Evolutionary conservation across 2,113 vertebrate species (phyloP), one percentile per base, ranked within the genome.

Genomic region (Oryzias curvinotus): DNA sequence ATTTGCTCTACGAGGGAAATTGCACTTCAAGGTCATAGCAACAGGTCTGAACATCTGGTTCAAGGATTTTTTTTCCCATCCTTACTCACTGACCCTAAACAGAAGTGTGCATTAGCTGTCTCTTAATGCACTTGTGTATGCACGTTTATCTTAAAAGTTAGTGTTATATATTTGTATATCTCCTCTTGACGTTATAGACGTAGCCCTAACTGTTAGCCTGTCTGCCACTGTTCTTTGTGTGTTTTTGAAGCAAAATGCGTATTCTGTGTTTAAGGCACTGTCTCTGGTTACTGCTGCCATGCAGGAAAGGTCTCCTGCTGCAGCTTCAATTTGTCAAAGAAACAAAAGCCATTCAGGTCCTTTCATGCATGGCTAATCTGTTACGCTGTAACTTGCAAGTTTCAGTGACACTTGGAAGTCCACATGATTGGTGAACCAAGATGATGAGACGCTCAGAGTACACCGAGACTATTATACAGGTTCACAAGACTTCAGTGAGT

Each of bases 121-220:
- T 51, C 5, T 28, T 2, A 54, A 23, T 52, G 42, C 12, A 5
- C 18, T 3, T 52, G 1, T 46, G 23, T 41, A 4, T 5, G 6
- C 15, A 28, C n/a, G 16, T 53, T 21, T 15, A 4, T 25, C 4
- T 18, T 14, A 30, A 25, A 18, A 15, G 23, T 14, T 8, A 17
- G 52, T 12, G 30, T 21, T 6, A 16, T 26, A 42, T 30, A 25
- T 50, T 14, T 73, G 48, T n/a, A 21, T 52, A 48, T 45, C 36
- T 15, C 25, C 36, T 57, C 52, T 59, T 45, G 41, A n/a, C 41
- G 15, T 10, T 53, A 68, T 57, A 72, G 64, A 57, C 5, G 1
- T 62, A 62, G 74, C 48, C 62, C 36, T 67, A 13, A 59, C 51
- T 65, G 71, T 67, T 60, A 63, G 58, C 49, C 59, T 56, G 6